Base-by-base conservation (phyloP, 2,797 vertebrate species). In the Peromyscus melanophrys region DNA sequence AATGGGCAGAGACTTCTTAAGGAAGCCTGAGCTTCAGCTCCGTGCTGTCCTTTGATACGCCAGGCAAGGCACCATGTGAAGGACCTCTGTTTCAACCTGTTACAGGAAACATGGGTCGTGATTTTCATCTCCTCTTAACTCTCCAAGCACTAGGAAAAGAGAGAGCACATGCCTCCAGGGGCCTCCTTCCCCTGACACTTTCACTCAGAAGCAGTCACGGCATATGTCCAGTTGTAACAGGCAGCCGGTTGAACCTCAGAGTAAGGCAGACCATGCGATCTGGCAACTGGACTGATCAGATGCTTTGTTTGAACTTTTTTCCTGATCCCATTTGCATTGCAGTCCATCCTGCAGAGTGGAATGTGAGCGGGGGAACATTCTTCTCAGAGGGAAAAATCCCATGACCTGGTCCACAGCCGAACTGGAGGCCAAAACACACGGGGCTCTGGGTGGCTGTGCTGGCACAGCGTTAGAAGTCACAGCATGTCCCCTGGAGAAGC, bases 1-100 rank as follows among this genome's bases (percentile, higher is more conserved):
- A 0, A 17, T 23, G 25, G 37, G 4, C 59, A 11, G 29, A 65
- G 43, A 31, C 0, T 1, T 61, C 37, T 27, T 71, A 0, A 17
- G 31, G 90, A 75, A 86, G 37, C 31, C 76, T 2, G 77, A 17
- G 4, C 14, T 16, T 25, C 8, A 3, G 1, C 10, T 85, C 17
- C 6, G 76, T 52, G 0, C 0, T 4, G 29, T 34, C 75, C 67
- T 37, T 4, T 14, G 34, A 5, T 5, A 34, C 0, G 0, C 63
- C 37, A 34, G 1, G 0, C 0, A 29, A 29, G 46, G 7, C 27
- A 40, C 55, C 14, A 2, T 0, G 11, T 10, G 29, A 19, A 40
- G 0, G 55, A 69, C 25, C 49, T 75, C 61, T 0, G 17, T 23
- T 29, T 37, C 11, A 34, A 16, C 76, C 9, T 0, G 21, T 49